Base-by-base conservation (phyloP, 2,888 invertebrate species). In the Protonemura montana region DNA sequence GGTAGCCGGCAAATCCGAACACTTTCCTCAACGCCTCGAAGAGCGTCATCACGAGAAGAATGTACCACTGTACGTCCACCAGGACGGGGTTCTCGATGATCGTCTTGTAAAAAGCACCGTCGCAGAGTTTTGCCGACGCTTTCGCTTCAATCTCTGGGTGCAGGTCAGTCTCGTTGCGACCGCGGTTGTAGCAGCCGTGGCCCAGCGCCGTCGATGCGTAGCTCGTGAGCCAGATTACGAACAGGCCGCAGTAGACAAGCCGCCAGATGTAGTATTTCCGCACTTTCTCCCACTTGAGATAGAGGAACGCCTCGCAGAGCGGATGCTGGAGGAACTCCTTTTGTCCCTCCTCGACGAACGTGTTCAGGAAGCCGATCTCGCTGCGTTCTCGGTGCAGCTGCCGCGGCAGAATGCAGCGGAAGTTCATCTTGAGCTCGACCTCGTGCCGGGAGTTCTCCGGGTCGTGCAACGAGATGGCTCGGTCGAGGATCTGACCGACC, bases 241-340 rank as follows among this genome's bases (percentile, higher is more conserved):
- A 97, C 87, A 96, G 94, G 88, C 96, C 94, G 90, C 96, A 96
- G 89, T 97, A 94, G 88, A 96, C 93, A 89, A 97, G 92, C 86
- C 97, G 93, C 0, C 95, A 96, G 21, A 97, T 95, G 90, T 97
- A 97, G 90, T 97, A 97, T 91, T 97, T 97, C 35, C 97, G 93
- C 88, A 97, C 97, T 91, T 97, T 97, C 89, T 96, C 96, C 97
- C 97, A 97, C 90, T 97, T 97, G 85, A 97, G 94, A 90, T 97
- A 95, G 0, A 97, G 92, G 90, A 97, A 97, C 0, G 97, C 97
- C 10, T 97, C 96, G 90, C 97, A 97, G 3, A 97, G 91, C 0
- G 97, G 97, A 92, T 97, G 97, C 85, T 97, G 93, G 0, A 97
- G 91, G 76, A 97, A 95, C 90, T 97, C 96, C 90, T 97, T 97